Evolutionary conservation across 2,888 invertebrate species (phyloP), one percentile per base, ranked within the genome.

Genomic region (Limnephilus lunatus): DNA sequence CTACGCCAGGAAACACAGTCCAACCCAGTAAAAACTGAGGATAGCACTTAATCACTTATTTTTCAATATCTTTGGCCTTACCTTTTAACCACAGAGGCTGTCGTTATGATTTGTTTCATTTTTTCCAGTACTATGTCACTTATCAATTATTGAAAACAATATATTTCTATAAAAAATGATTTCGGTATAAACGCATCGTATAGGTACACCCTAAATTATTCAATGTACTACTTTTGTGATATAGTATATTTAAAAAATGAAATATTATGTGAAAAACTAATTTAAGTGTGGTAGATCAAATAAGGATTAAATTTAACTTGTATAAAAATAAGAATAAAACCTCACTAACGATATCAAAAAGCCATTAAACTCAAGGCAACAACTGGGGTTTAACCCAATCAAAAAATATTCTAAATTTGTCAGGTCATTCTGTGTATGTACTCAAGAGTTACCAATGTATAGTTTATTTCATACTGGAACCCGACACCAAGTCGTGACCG

Each of bases 351-450:
- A 68, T 68, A 68, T 68, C 68, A 68, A 68, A 68, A 68, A 25
- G 68, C 68, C 68, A 68, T 68, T 68, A 68, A 68, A 68, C 68
- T 68, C 68, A 68, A 68, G 68, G 68, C 68, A 68, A 68, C 25
- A 68, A 68, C 68, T n/a, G 68, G 68, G 68, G 25, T n/a, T 68
- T 68, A 25, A n/a, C 86, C 86, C 25, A 86, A 25, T 86, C n/a
- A 86, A 86, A 86, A 35, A 86, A n/a, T 44, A 44, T 44, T 44
- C 25, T 30, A 86, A 86, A 86, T 44, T 86, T 86, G 86, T 44
- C 86, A 30, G 86, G 86, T 86, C 86, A 86, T 86, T 86, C 86
- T 39, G 86, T 44, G 35, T 44, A 86, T 44, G 44, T 86, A 86
- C 86, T 86, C 44, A 30, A 14, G 14, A 48, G n/a, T 48, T 68